A percentile compares a stretch with the other conserved stretches of the same genome.
Conservation (phyloP, 1,140 invertebrate species). For the Drosophila kikkawai region DNA sequence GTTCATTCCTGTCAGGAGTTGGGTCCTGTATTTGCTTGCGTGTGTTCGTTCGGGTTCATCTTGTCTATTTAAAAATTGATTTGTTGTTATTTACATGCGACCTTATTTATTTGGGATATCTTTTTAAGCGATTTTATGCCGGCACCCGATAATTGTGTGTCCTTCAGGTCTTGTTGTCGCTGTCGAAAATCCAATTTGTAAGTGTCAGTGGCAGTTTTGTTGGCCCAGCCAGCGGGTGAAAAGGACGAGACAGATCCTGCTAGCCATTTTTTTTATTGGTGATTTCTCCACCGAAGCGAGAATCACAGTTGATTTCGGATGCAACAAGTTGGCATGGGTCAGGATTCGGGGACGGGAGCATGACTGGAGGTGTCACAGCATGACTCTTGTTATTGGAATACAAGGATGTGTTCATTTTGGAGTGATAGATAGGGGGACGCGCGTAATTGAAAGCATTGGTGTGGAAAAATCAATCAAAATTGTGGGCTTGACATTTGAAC, state of each 20-base stretch:
- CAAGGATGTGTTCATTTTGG: conserved; percentile 42
- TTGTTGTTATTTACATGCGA: conserved; percentile 80
- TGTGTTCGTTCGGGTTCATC: conserved; percentile 30
- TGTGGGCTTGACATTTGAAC: conserved; percentile 54
- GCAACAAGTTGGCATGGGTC: conserved; percentile 64
- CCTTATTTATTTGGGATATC: conserved; percentile 74
- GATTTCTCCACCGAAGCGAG: conserved; percentile 68
- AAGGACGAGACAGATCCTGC: conserved; percentile 18
- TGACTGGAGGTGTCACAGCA: conserved; percentile 48
- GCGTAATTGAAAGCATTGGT: conserved; percentile 63
- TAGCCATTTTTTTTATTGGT: conserved; percentile 64
- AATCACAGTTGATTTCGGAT: conserved; percentile 73
- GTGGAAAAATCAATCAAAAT: conserved; percentile 74
- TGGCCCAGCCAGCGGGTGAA: background rate
- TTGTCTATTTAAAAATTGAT: conserved; percentile 80
- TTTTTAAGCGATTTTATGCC: conserved; percentile 43
- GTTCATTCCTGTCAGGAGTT: conserved; percentile 56
- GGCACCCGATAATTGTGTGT: conserved; percentile 64
- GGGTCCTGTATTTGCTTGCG: conserved; percentile 20
- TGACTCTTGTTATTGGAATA: conserved; percentile 66
- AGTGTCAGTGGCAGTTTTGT: conserved; percentile 74
- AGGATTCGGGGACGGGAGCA: conserved; percentile 4
- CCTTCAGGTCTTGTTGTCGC: conserved; percentile 37
- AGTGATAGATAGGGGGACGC: background rate
- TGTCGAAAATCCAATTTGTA: conserved; percentile 78